Conservation (phyloP, 2,113 vertebrate species). For the Thalassoma bifasciatum region DNA sequence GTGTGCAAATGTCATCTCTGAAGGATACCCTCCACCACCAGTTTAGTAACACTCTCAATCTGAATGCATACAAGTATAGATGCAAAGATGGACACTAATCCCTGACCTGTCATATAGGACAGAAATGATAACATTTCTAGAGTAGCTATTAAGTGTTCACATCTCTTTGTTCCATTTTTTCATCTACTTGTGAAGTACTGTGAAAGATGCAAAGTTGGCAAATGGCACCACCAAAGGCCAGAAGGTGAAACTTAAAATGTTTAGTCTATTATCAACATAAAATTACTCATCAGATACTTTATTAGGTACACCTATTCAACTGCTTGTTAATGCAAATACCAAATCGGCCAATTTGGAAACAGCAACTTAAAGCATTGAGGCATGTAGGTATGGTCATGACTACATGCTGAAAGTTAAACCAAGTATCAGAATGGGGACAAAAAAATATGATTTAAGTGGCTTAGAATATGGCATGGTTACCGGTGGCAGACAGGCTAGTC, state of each 20-base stretch:
- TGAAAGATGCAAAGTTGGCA: neutral
- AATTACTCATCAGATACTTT: no score
- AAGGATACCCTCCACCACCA: neutral
- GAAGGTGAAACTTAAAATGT: neutral
- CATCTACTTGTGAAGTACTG: neutral
- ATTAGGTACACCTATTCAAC: no score
- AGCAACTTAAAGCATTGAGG: no score
- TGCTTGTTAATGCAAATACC: no score
- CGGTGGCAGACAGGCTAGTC: no score
- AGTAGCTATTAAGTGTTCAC: neutral
- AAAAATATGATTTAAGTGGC: no score
- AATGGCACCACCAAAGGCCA: neutral
- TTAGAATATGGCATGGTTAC: no score
- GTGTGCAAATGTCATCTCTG: slow-evolving; percentile 15
- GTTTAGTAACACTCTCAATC: neutral
- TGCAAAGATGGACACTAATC: neutral
- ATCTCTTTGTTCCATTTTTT: neutral
- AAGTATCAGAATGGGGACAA: no score
- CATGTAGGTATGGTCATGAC: no score
- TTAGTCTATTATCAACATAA: no score
- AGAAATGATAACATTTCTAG: neutral
- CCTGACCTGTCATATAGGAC: slow-evolving; percentile 7
- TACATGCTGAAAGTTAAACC: no score
- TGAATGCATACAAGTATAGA: neutral
- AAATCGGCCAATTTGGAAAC: no score